Percentiles rank a stretch among this genome's conserved stretches.
phyloP scores from a whole-genome alignment of 1,140 invertebrate genomes.

The Ceratosolen fusciceps region DNA sequence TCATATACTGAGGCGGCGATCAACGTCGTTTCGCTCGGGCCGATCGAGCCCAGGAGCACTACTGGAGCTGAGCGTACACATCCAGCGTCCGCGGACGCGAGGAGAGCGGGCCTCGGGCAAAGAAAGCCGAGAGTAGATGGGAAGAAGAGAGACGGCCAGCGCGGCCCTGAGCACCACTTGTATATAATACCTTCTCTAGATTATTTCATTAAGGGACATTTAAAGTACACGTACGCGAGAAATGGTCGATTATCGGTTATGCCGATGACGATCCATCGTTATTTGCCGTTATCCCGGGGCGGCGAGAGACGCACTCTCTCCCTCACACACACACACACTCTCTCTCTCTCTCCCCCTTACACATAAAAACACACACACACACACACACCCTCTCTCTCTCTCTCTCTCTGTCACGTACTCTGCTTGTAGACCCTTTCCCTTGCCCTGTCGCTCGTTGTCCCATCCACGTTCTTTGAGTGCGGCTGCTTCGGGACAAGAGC shows the following conservation, averaged over 20 bases:
- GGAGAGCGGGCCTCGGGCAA: neutral
- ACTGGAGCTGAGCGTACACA: neutral
- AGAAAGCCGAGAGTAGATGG: neutral
- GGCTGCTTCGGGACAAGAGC: neutral
- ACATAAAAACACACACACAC: no score
- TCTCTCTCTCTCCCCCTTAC: no score
- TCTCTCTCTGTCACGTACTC: no score
- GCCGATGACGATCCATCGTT: constrained; percentile 13
- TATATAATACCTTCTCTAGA: constrained; percentile 39
- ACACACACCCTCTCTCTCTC: no score
- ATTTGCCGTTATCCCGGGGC: constrained; percentile 25
- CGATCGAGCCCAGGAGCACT: constrained; percentile 2
- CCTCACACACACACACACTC: no score
- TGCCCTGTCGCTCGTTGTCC: no score
- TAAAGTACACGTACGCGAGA: constrained; percentile 6
- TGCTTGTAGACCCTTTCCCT: no score
- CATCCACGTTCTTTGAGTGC: neutral
- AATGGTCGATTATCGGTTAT: constrained; percentile 10
- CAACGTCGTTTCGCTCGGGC: neutral
- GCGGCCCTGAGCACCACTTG: neutral
- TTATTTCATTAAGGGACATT: constrained; percentile 37
- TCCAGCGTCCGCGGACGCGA: neutral
- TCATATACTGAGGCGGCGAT: constrained; percentile 84
- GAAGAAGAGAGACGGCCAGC: no score
- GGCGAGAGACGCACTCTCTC: neutral